These are phyloP conservation scores for Pogonognathellus flavescens DNA, from an alignment of 1,140 invertebrate genomes.

Conservation along the genomic window DNA sequence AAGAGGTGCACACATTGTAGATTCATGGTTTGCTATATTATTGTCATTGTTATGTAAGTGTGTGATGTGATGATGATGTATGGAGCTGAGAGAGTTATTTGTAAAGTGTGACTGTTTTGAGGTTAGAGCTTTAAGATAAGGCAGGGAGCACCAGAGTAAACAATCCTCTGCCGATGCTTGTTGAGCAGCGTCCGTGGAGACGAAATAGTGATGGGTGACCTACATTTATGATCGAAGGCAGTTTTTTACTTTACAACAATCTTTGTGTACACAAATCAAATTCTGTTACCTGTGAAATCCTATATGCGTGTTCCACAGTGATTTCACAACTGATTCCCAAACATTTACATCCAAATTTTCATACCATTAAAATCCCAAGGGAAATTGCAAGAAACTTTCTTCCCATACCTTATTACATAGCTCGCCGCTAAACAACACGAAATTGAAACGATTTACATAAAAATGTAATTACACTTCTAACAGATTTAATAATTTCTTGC, in stretches of 20 bases:
- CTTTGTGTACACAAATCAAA: not conserved
- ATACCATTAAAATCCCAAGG: no score
- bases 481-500: no score
- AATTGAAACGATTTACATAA: no score
- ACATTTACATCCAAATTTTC: no score
- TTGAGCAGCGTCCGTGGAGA: conserved; percentile 35
- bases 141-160: conserved; percentile 32
- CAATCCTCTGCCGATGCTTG: conserved; percentile 23
- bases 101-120: conserved; percentile 34
- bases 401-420: no score
- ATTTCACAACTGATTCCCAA: no score
- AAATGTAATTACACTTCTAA: no score
- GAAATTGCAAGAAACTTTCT: no score
- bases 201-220: conserved; percentile 28
- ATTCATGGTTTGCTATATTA: not conserved
- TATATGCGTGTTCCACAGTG: not conserved
- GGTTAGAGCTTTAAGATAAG: conserved; percentile 46
- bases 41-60: not conserved
- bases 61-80: conserved; percentile 19
- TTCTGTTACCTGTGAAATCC: not conserved
- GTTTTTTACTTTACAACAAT: conserved; percentile 19
- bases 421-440: no score
- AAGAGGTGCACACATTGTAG: no score
- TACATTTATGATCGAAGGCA: conserved; percentile 38
- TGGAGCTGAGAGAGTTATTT: not conserved